Percentiles rank a stretch among this genome's conserved stretches.
Conservation (phyloP, 1,140 invertebrate genomes). For the Brachionus rotundiformis region DNA sequence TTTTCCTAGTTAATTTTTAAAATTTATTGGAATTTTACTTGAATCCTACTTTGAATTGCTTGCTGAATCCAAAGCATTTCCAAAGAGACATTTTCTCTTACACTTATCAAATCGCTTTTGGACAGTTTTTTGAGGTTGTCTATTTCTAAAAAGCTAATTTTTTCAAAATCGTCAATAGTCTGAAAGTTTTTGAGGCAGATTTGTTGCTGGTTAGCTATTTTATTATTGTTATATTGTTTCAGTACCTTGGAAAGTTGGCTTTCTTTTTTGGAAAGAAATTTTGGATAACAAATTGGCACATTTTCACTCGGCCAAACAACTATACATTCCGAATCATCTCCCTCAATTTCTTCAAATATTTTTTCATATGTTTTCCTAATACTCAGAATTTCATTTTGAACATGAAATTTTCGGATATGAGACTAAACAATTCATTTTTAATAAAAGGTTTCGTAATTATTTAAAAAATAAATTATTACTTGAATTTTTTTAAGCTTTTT, state of each 20-base stretch:
- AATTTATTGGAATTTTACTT: too few species aligned
- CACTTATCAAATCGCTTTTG: conserved; percentile 23
- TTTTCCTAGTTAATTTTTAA: too few species aligned
- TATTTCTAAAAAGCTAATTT: conserved; percentile 21
- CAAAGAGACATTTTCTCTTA: conserved; percentile 33
- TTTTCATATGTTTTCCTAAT: conserved; percentile 10
- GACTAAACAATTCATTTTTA: not conserved
- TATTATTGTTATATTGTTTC: too few species aligned
- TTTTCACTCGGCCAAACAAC: conserved; percentile 16
- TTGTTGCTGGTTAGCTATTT: not conserved
- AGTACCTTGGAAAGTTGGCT: not conserved
- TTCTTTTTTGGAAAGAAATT: conserved; percentile 47
- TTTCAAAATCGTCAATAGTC: conserved; percentile 12
- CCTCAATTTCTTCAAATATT: conserved; percentile 36
- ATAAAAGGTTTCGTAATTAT: not conserved
- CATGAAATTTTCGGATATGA: conserved; percentile 26
- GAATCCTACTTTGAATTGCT: conserved; percentile 46
- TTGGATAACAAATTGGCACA: conserved; percentile 48
- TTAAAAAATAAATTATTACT: not conserved
- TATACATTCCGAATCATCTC: not conserved
- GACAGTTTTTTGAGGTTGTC: conserved; percentile 24
- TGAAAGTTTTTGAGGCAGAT: not conserved
- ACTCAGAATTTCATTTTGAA: conserved; percentile 34
- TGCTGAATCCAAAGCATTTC: conserved; percentile 50
- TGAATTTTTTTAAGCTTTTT: conserved; percentile 47